Conservation (phyloP, 2,888 invertebrate genomes). For the Augiades crinisus region DNA sequence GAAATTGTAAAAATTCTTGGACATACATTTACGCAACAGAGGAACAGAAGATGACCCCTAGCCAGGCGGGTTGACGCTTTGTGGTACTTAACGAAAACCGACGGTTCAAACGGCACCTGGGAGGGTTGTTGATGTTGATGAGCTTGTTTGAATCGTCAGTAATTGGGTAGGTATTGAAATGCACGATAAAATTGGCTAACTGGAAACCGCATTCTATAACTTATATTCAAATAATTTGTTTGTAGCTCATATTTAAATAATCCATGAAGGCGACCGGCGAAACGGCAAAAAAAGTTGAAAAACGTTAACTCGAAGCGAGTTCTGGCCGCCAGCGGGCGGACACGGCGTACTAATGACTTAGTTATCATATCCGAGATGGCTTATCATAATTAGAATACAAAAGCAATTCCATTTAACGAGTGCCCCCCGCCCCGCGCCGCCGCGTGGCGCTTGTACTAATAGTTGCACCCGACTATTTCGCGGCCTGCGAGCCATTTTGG, state of each 20-base stretch:
- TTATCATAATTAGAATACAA: constrained; percentile 11
- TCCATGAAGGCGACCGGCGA: not conserved
- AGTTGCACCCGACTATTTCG: not conserved
- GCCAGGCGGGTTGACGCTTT: no score
- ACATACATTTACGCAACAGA: no score
- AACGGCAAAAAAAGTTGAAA: not conserved
- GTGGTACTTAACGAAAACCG: no score
- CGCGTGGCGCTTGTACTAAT: not conserved
- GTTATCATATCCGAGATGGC: constrained; percentile 9
- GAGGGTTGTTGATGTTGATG: no score
- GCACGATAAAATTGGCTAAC: no score
- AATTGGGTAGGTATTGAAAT: no score
- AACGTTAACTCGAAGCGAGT: not conserved
- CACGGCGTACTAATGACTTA: not conserved
- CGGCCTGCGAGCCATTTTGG: not conserved
- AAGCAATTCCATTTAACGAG: constrained; percentile 13
- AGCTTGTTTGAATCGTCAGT: no score
- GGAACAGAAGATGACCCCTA: no score
- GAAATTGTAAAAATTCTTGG: no score
- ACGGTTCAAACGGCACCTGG: no score
- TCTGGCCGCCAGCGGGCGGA: not conserved
- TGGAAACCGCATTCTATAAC: no score
- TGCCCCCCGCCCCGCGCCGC: not conserved
- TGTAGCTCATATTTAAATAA: not conserved
- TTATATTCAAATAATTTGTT: no score